A percentile compares a stretch with the other conserved stretches of the same genome.
These are phyloP conservation scores for Dermochelys coriacea DNA, from an alignment of 2,797 vertebrate genomes.

Conservation along the genomic window DNA sequence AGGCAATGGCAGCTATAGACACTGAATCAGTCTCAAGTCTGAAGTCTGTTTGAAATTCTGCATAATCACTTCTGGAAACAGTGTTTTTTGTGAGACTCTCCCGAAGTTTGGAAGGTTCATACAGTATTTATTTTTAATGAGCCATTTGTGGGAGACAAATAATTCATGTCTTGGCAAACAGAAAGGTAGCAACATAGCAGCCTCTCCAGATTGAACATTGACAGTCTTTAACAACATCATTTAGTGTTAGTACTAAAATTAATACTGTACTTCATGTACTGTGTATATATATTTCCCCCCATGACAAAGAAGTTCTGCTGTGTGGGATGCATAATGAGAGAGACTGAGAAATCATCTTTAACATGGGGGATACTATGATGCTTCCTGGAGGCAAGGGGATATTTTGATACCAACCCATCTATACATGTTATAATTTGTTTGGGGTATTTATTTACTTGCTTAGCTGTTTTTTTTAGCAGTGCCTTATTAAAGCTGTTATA, in stretches of 20 bases:
- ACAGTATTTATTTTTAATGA: conserved; percentile 3
- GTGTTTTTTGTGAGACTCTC: neutral
- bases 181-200: conserved; percentile 8
- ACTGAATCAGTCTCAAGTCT: neutral
- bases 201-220: conserved; percentile 62
- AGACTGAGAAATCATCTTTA: conserved; percentile 49
- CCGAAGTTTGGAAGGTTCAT: neutral
- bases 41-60: neutral
- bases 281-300: conserved; percentile 46
- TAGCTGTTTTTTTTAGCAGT: neutral
- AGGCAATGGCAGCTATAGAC: neutral
- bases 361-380: conserved; percentile 14
- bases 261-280: conserved; percentile 47
- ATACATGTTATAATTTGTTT: neutral
- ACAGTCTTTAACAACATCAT: conserved; percentile 24
- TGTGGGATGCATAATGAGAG: conserved; percentile 39
- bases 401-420: neutral
- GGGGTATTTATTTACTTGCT: neutral
- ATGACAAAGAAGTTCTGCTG: conserved; percentile 53
- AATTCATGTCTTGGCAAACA: neutral
- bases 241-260: conserved; percentile 51
- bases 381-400: conserved; percentile 17
- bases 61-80: neutral
- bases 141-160: conserved; percentile 3
- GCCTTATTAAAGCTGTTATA: neutral